Percentiles rank a stretch among this genome's conserved stretches.
Conservation (phyloP, 2,797 vertebrate genomes). For the Salarias fasciatus region DNA sequence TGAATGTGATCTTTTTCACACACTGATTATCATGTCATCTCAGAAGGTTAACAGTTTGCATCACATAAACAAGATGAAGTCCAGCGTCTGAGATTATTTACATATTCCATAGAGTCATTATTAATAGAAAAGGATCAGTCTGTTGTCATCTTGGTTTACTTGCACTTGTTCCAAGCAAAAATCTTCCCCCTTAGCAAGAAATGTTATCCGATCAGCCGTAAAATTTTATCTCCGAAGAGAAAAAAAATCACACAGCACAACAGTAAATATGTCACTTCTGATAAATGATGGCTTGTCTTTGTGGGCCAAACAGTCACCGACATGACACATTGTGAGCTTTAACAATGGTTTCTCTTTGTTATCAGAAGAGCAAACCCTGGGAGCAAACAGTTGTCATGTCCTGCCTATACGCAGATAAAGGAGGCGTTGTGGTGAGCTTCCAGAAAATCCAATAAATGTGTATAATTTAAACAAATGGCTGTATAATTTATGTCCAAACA, state of each 20-base stretch:
- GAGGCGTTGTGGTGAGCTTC: background rate
- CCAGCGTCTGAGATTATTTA: constrained; percentile 5
- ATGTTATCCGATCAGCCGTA: constrained; percentile 41
- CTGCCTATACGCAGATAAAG: constrained; percentile 12
- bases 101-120: constrained; percentile 26
- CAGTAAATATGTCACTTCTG: constrained; percentile 50
- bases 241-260: constrained; percentile 23
- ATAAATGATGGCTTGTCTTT: constrained; percentile 47
- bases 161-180: constrained; percentile 1
- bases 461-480: too few relatives aligned
- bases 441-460: background rate
- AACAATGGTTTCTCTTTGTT: constrained; percentile 27
- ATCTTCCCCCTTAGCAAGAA: constrained; percentile 27
- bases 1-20: constrained; percentile 20
- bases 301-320: constrained; percentile 39
- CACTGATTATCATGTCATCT: constrained; percentile 6
- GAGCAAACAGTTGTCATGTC: constrained; percentile 18
- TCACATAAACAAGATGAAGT: constrained; percentile 21
- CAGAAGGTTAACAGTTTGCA: constrained; percentile 16
- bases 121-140: constrained; percentile 1
- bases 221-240: constrained; percentile 46
- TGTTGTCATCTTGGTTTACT: constrained; percentile 6
- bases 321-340: constrained; percentile 38
- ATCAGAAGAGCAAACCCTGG: constrained; percentile 29
- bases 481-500: too few relatives aligned